These are phyloP conservation scores for Meloidogyne chitwoodi DNA, from an alignment of 1,140 invertebrate species.

Conservation along the genomic window DNA sequence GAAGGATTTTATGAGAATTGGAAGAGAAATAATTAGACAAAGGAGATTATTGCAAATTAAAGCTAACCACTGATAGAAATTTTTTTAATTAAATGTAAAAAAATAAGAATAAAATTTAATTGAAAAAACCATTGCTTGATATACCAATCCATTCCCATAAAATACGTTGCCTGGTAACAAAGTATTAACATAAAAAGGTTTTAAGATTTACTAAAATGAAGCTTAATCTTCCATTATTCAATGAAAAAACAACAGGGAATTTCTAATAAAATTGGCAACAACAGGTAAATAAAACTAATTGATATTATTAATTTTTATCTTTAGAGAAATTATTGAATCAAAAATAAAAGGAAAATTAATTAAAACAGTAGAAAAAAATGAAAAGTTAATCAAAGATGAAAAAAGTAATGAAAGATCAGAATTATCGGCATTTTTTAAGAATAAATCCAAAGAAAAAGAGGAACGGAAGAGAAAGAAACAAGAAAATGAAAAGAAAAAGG, in stretches of 20 bases:
- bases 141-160: background rate
- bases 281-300: background rate
- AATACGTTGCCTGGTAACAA: background rate
- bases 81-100: background rate
- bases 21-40: conserved; percentile 5
- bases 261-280: background rate
- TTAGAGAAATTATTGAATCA: background rate
- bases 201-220: background rate
- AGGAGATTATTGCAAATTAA: background rate
- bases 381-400: background rate
- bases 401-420: background rate
- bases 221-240: background rate
- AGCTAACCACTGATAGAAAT: background rate
- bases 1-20: conserved; percentile 31
- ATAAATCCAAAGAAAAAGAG: background rate
- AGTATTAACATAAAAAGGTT: background rate
- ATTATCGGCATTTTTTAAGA: background rate
- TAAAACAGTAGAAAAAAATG: background rate
- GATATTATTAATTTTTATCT: background rate
- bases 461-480: background rate
- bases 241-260: background rate
- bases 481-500: background rate
- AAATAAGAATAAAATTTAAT: background rate
- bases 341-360: background rate
- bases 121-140: no score